Evolutionary conservation across 1,140 invertebrate species (phyloP).

Genomic region (Vollenhovia emeryi): DNA sequence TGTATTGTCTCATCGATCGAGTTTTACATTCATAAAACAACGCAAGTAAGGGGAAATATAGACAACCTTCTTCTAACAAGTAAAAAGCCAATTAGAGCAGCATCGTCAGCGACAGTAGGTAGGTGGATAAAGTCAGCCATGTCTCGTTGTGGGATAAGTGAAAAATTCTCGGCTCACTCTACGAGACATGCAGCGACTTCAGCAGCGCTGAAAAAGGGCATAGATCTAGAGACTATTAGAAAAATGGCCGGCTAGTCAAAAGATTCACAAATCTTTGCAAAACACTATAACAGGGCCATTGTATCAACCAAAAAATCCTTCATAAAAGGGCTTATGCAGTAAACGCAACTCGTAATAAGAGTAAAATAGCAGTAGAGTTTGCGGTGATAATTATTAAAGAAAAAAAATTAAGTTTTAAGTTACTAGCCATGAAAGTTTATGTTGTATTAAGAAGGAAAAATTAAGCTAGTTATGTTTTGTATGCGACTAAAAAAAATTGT

Average conservation of each 20-base stretch:
- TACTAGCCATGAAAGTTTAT: too few relatives aligned
- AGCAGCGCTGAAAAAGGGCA: constrained; percentile 48
- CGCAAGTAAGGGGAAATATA: neutral
- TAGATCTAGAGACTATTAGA: neutral
- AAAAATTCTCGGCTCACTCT: constrained; percentile 61
- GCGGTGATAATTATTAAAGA: too few relatives aligned
- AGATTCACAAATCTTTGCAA: too few relatives aligned
- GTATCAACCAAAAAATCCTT: too few relatives aligned
- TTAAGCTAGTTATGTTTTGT: too few relatives aligned
- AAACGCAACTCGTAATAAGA: too few relatives aligned
- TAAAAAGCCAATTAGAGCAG: constrained; percentile 61
- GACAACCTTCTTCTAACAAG: neutral
- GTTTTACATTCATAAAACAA: neutral
- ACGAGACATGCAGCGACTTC: constrained; percentile 67
- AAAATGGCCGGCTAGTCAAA: neutral
- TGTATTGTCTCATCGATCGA: neutral
- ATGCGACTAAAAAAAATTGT: too few relatives aligned
- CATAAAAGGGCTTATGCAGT: too few relatives aligned
- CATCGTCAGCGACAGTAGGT: constrained; percentile 8
- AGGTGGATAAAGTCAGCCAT: neutral
- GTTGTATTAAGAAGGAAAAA: too few relatives aligned
- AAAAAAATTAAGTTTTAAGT: too few relatives aligned
- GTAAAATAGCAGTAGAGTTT: too few relatives aligned
- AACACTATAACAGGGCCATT: too few relatives aligned
- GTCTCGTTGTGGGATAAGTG: neutral